These are phyloP conservation scores for Microcebus jonahi DNA, from an alignment of 2,113 vertebrate genomes.

Conservation along the genomic window DNA sequence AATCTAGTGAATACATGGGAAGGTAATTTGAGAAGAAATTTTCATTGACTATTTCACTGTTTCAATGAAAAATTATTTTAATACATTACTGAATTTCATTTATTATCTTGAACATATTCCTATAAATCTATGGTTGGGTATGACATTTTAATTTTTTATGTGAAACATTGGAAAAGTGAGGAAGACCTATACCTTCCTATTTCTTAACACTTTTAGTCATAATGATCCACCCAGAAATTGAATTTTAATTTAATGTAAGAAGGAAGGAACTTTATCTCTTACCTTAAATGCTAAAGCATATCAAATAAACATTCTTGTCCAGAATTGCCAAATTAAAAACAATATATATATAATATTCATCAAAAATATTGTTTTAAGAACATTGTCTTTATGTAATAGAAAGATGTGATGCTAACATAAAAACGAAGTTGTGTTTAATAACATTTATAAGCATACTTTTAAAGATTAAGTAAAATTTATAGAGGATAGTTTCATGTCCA, in stretches of 20 bases:
- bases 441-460: neutral
- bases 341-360: neutral
- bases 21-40: neutral
- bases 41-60: neutral
- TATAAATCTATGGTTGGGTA: neutral
- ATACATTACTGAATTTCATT: neutral
- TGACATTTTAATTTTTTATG: neutral
- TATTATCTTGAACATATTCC: neutral
- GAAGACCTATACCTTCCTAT: neutral
- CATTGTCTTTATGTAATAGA: neutral
- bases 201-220: neutral
- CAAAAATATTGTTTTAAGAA: neutral
- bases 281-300: neutral
- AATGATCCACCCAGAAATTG: neutral
- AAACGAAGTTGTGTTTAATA: neutral
- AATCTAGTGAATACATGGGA: neutral
- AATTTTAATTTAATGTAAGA: neutral
- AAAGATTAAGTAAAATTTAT: neutral
- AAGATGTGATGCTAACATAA: neutral
- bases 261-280: neutral
- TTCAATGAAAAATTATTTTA: constrained; percentile 28
- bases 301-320: neutral
- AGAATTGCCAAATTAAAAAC: neutral
- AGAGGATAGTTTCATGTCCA: neutral
- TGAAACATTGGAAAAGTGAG: constrained; percentile 14